A percentile compares a stretch with the other conserved stretches of the same genome.
Evolutionary conservation across 2,888 invertebrate species (phyloP).

Genomic region (Parnassius glacialis): DNA sequence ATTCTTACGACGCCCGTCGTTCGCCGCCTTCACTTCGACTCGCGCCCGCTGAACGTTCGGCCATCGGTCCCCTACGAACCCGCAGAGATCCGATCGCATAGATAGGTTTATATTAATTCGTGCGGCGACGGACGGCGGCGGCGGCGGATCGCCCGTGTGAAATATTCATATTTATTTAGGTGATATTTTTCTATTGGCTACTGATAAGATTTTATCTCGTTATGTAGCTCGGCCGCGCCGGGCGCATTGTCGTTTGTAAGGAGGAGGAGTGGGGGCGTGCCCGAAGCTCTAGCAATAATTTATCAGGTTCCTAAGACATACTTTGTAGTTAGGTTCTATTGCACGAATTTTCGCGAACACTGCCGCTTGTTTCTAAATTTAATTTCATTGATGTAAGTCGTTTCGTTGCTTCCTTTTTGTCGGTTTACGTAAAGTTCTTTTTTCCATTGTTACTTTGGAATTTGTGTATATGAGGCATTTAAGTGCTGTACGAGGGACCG

Average conservation of each 20-base stretch:
- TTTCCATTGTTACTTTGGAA: conserved; percentile 65
- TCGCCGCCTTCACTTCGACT: conserved; percentile 8
- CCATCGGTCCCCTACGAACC: conserved; percentile 35
- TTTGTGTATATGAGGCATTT: conserved; percentile 78
- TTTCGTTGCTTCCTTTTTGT: conserved; percentile 61
- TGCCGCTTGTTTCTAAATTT: conserved; percentile 75
- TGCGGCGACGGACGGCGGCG: conserved; percentile 41
- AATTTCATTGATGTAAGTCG: conserved; percentile 59
- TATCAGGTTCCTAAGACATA: conserved; percentile 80
- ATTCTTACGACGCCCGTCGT: conserved; percentile 46
- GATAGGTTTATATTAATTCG: conserved; percentile 46
- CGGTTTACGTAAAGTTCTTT: conserved; percentile 50
- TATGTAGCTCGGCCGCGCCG: conserved; percentile 62
- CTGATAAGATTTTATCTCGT: conserved; percentile 77
- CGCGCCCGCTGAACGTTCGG: neutral
- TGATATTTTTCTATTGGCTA: conserved; percentile 81
- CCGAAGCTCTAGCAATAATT: conserved; percentile 79
- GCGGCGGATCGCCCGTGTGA: conserved; percentile 53
- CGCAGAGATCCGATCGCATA: conserved; percentile 28
- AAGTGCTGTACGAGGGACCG: conserved; percentile 79
- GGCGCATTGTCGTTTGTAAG: conserved; percentile 58
- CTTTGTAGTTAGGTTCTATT: conserved; percentile 79
- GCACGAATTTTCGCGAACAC: conserved; percentile 79
- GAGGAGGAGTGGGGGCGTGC: conserved; percentile 46
- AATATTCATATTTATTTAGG: conserved; percentile 79